A percentile compares a stretch with the other conserved stretches of the same genome.
phyloP scores from a whole-genome alignment of 2,797 vertebrate genomes.

The Enteromius afrohamiltoni region DNA sequence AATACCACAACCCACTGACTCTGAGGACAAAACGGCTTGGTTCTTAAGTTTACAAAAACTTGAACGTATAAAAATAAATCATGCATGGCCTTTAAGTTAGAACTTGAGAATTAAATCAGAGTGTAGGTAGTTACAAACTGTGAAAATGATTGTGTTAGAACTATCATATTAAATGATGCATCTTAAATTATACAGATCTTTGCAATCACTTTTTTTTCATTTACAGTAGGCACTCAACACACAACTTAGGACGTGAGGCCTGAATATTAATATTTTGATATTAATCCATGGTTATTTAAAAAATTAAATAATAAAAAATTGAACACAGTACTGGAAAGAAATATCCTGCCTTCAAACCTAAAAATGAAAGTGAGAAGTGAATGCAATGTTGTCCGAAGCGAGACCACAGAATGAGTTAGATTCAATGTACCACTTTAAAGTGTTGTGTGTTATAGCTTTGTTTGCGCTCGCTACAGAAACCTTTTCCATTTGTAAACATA shows the following conservation, averaged over 20 bases:
- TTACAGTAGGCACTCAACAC: neutral
- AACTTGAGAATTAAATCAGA: neutral
- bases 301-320: no score
- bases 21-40: slow-evolving; percentile 13
- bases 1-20: neutral
- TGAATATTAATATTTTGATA: slow-evolving; percentile 1
- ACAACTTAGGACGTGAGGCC: neutral
- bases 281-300: neutral
- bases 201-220: neutral
- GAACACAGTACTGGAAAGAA: slow-evolving; percentile 4
- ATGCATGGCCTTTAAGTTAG: neutral
- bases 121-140: neutral
- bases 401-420: neutral
- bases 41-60: slow-evolving; percentile 13
- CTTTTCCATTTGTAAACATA: neutral
- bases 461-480: neutral
- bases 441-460: neutral
- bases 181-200: slow-evolving; percentile 5
- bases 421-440: neutral
- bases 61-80: neutral
- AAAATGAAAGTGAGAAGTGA: slow-evolving; percentile 32
- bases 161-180: neutral
- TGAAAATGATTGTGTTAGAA: slow-evolving; percentile 30
- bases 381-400: neutral
- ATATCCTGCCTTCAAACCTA: neutral